Evolutionary conservation across 2,888 invertebrate species (phyloP), one percentile per base, ranked within the genome.

Genomic region (Shargacucullia verbasci): DNA sequence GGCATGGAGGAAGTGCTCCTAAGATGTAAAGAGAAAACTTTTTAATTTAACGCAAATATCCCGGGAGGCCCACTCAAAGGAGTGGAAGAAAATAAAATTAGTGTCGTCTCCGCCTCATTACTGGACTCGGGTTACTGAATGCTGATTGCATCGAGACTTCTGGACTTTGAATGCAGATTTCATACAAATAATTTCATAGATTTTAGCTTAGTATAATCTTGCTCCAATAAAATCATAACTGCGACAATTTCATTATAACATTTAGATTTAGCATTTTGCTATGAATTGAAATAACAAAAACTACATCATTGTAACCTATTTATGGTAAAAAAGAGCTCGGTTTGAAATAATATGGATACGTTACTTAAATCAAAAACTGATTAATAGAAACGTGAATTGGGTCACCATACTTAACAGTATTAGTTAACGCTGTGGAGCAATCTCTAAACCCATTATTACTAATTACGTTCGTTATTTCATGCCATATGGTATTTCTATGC

Each of bases 11-110:
- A 62, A 80, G 83, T 72, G 59, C 78, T 80, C 83, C 86, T 70
- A 79, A 83, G 83, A 82, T 80, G 78, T 72, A 76, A 70, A 81
- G 76, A 70, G 76, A 80, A 85, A 90, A 89, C 84, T 90, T 91
- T 91, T 90, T 88, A 89, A 88, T 89, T 89, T 83, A 87, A 89
- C 79, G 83, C 84, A 86, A 90, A 88, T 85, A 87, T 88, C 82
- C 79, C 80, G 84, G 84, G 84, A 84, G 83, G 76, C 78, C 61
- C 70, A 76, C 80, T 86, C 86, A 87, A 89, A 89, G 84, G 83
- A 84, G 79, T 78, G 70, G 67, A 78, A 80, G 83, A 81, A 88
- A 88, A 88, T 87, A 88, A 88, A 90, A 88, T 86, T 86, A 85
- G 86, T 86, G 87, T 81, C 67, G 72, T 81, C 81, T 82, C 81